These are phyloP conservation scores for Pissodes strobi DNA, from an alignment of 1,140 invertebrate genomes.

Conservation along the genomic window DNA sequence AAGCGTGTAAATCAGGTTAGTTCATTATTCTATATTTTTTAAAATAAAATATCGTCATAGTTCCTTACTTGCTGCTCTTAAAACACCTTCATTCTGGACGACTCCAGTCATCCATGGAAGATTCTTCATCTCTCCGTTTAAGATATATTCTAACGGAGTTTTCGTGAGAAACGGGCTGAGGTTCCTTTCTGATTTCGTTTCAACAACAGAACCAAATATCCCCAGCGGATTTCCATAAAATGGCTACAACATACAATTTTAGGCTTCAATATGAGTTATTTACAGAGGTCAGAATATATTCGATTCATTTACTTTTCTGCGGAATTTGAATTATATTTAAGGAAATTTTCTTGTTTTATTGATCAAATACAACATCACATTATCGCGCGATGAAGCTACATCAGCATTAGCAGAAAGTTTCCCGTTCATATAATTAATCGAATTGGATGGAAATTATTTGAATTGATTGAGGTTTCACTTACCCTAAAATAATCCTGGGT, in stretches of 20 bases:
- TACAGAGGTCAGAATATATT: background rate
- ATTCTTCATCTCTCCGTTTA: slow-evolving; percentile 57
- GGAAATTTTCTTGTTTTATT: no score
- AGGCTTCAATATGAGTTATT: background rate
- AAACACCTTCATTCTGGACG: slow-evolving; percentile 67
- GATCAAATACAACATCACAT: no score
- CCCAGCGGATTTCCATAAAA: slow-evolving; percentile 34
- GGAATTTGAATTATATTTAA: no score
- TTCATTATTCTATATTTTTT: no score
- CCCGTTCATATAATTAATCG: no score
- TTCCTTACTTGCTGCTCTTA: slow-evolving; percentile 62
- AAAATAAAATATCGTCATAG: no score
- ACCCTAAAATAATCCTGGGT: slow-evolving; percentile 66
- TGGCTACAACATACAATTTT: background rate
- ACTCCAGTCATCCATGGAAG: slow-evolving; percentile 71
- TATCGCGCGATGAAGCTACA: no score
- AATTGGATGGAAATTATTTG: no score
- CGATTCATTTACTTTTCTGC: no score
- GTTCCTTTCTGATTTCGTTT: slow-evolving; percentile 58
- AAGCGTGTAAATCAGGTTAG: no score
- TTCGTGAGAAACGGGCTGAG: slow-evolving; percentile 67
- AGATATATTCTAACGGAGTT: slow-evolving; percentile 58
- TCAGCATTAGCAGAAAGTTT: no score
- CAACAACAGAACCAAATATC: slow-evolving; percentile 51
- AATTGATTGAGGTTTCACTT: no score